Base-by-base conservation (phyloP, 2,888 invertebrate species). In the Saturnia japonica region DNA sequence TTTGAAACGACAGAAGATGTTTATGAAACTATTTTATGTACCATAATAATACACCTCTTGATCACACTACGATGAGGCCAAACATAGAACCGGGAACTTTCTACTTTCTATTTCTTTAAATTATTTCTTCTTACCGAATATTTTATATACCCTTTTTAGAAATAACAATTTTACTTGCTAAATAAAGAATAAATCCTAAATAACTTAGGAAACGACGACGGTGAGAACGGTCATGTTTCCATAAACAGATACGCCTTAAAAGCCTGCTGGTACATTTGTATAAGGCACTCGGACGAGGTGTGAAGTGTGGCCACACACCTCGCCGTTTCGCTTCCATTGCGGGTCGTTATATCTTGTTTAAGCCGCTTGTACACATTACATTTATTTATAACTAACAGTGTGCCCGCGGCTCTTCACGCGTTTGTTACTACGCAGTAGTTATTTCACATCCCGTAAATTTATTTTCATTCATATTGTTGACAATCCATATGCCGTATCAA, bases 231-330 rank as follows among this genome's bases (percentile, higher is more conserved):
- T 40, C 64, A 40, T 64, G 64, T 64, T 64, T 64, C 64, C 64
- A 64, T 64, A 64, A 64, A 60, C 54, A 42, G 42, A 70, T 70
- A 71, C 71, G 71, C 67, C 71, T 80, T 78, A 79, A 78, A 78
- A 79, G 79, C 75, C 73, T 72, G 72, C 70, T 74, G 73, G 75
- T 77, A 78, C 79, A 80, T 82, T 83, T 81, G 80, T 82, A 78
- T 79, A 80, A 75, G 77, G 75, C 71, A 76, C 76, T 77, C 74
- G 76, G 75, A 64, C 73, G 70, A 72, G 73, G 83, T 83, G 83
- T 83, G 79, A 83, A 81, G 77, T 77, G 76, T 72, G 82, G 74
- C 84, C 84, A 84, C 84, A 84, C 84, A 83, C 80, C 75, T 71
- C 75, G 84, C 72, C 73, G 51, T 47, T 64, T 64, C 45, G 68